Percentiles rank a stretch among this genome's conserved stretches.
phyloP scores from a whole-genome alignment of 2,113 vertebrate species.

The Myodes glareolus region DNA sequence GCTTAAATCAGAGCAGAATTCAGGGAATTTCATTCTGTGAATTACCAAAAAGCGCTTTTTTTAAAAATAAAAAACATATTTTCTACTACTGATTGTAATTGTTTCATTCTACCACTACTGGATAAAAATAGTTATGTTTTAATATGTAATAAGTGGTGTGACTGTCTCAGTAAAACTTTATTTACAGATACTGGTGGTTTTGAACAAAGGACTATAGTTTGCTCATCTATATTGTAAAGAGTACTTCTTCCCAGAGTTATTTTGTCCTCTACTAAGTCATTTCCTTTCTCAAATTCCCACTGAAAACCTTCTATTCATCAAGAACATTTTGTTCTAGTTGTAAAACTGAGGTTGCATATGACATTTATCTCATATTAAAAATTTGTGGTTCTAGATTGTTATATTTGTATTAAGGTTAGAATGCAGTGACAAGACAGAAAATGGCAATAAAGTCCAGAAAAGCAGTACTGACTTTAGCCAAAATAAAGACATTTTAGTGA shows the following conservation, averaged over 20 bases:
- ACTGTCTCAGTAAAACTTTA: not conserved
- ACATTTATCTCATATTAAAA: conserved; percentile 14
- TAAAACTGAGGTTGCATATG: not conserved
- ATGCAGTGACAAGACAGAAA: not conserved
- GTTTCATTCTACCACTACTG: not conserved
- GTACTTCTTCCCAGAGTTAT: not conserved
- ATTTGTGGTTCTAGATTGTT: not conserved
- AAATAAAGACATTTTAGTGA: not conserved
- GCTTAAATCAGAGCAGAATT: not conserved
- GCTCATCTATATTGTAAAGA: not conserved
- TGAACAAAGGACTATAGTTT: not conserved
- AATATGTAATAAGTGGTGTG: not conserved
- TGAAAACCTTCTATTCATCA: not conserved
- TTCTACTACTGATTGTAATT: not conserved
- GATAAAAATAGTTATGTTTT: not conserved
- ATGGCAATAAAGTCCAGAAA: not conserved
- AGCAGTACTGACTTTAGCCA: not conserved
- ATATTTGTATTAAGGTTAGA: not conserved
- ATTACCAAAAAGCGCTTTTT: not conserved
- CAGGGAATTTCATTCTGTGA: not conserved
- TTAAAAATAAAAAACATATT: too few relatives aligned
- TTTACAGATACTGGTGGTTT: not conserved
- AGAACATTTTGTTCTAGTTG: not conserved
- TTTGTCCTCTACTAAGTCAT: not conserved
- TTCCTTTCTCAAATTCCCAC: not conserved